Base-by-base conservation (phyloP, 2,888 invertebrate genomes). In the Aromia moschata region DNA sequence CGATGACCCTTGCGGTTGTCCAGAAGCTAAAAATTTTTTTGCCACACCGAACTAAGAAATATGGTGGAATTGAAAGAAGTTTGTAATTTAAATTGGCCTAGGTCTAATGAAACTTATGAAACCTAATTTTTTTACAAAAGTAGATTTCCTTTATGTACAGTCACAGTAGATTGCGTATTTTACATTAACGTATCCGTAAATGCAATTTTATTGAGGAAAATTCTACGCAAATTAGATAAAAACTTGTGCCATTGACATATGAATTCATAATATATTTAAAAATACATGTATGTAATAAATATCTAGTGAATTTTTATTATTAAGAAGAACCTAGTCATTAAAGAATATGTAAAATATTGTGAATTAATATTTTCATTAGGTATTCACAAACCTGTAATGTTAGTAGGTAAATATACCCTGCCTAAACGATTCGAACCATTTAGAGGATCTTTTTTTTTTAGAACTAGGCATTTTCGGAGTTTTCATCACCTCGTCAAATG, bases 1-100 rank as follows among this genome's bases (percentile, higher is more conserved):
- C 31, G 12, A 46, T 1, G 44, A 62, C 33, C 55, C 36, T 16
- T 60, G 63, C 51, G 40, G 41, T 33, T 63, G 65, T 16, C 60
- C 58, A 1, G 65, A 52, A 11, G 59, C 59, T 2, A 43, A 52
- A 15, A 11, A 37, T 25, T 31, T 16, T 55, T 59, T 17, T 59
- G 59, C 31, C 38, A 38, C 12, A 55, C 55, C 2, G 51, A 59
- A 17, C 51, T 59, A 43, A 45, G 55, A 7, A 43, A 51, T n/a
- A 59, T 59, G 55, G 25, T 20, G 14, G 59, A 59, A 38, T 25
- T 59, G 30, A 41, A 49, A 10, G 45, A 51, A n/a, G 40, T 55
- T 9, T 59, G 59, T 45, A 55, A 40, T 17, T 37, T 31, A 10
- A 31, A 25, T 11, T 49, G 49, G 49, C 49, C 49, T 49, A 49